Evolutionary conservation across 2,888 invertebrate species (phyloP), one percentile per base, ranked within the genome.

Genomic region (Cephus rjabovi): DNA sequence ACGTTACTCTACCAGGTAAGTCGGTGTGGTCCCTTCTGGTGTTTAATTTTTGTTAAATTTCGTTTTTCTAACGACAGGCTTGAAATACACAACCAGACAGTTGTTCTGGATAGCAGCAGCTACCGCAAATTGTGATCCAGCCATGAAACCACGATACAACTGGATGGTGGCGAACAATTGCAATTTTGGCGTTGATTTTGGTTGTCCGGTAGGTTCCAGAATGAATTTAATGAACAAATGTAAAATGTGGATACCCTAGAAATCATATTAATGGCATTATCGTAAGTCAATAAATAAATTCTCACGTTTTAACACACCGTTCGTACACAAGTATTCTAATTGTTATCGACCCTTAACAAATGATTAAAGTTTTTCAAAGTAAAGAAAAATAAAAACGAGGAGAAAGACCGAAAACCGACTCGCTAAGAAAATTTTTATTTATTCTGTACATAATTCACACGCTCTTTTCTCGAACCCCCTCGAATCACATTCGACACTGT

Each of bases 91-190:
- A 56, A 80, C 82, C 34, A 79, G 75, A 76, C 83, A 83, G 76
- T 74, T 83, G 37, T 83, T 83, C 31, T 83, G 83, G 83, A 81
- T 82, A 30, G 73, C 78, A 1, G 77, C 80, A 12, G 77, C 82
- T 9, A 76, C 83, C 1, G 76, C 79, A 9, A 82, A 81, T 75
- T 83, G 83, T 73, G 83, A 82, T 70, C 76, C 35, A 68, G 30
- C 75, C 35, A 73, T 82, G 12, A 81, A 81, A 56, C 74, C 56
- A n/a, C 81, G 80, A 23, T 83, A 82, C 75, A 83, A 83, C 77
- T 74, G 76, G 70, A 80, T 83, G 80, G 70, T 82, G n/a, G 77
- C 81, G 1, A 76, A 83, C 73, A 82, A 79, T 74, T 40, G 34
- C 4, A 74, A 82, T 68, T 83, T 83, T 34, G 73, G 78, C 12